Evolutionary conservation across 2,888 invertebrate genomes (phyloP), one percentile per base, ranked within the genome.

Genomic region (Erebia ligea): DNA sequence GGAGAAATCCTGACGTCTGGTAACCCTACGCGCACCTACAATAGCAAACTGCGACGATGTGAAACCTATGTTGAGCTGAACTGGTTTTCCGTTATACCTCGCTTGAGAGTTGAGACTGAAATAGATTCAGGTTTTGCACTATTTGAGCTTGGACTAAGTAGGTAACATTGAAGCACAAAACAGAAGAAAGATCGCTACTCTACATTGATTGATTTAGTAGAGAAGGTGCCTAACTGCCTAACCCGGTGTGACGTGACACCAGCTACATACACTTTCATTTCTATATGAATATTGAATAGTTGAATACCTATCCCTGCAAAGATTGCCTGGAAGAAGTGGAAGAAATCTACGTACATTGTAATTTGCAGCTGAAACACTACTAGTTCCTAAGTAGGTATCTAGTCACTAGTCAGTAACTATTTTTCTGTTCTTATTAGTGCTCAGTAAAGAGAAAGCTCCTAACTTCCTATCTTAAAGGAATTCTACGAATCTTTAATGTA

Each of bases 61-160:
- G 73, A 73, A 73, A 61, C 52, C 69, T 65, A 69, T 70, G 70
- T 58, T 57, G 71, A 67, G 66, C 73, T 69, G 61, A 65, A 67
- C 67, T 72, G 69, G 71, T 72, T 68, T 73, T 54, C 73, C 73
- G 73, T 73, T 73, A 73, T 61, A 67, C 59, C 58, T 34, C 59
- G 59, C 67, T n/a, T 61, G 59, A 52, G 59, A 67, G n/a, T n/a
- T 61, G 59, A 52, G 59, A 67, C 45, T 61, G 52, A 67, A 67
- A 67, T 67, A 67, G 58, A 67, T 48, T 25, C 57, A 58, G 45
- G 58, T 67, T 67, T 48, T 58, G 58, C 48, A 15, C 21, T 50
- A 11, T 52, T 64, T 64, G 52, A 54, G 34, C 54, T 54, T 54
- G 19, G 52, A 52, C 8, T 40, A 13, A 64, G 5, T 17, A 42